Evolutionary conservation across 2,888 invertebrate species (phyloP), one percentile per base, ranked within the genome.

Genomic region (Temnothorax rugatulus): DNA sequence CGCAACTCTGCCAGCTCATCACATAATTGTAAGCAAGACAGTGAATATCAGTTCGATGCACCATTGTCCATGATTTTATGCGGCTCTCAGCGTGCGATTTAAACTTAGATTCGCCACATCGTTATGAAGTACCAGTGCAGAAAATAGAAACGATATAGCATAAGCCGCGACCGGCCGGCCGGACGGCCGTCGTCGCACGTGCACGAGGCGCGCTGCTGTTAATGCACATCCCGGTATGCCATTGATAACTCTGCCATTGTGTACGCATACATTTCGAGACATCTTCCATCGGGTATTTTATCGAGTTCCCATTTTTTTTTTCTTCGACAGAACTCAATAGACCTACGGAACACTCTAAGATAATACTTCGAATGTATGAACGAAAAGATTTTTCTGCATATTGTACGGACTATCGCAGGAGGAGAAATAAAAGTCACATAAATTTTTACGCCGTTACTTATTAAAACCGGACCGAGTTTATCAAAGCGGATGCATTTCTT

Each of bases 141-240:
- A 86, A 89, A 87, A 90, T 89, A 90, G 90, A 89, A 87, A 76
- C 90, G 90, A 88, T 86, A 83, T 63, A 75, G 34, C 84, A 52
- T 64, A 76, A 64, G 38, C 29, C 69, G 29, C 1, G 38, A 47
- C 25, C 18, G 47, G 11, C 29, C 66, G 41, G 11, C 73, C 47
- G 71, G 64, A 34, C 50, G 34, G 38, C 57, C 34, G 69, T 50
- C 21, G 38, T 34, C 82, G 54, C 86, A 88, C 87, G 86, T 89
- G 86, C 73, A 79, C 76, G 86, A 59, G 83, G 57, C 86, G 41
- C 82, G 68, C 83, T 85, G 87, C 85, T 85, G 89, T 84, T 89
- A 89, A 91, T 57, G 89, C 74, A 85, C 84, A 90, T 68, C 81
- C 74, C 61, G 92, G 92, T 89, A 91, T 92, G 86, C 90, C 92